Evolutionary conservation across 2,888 invertebrate species (phyloP).

Genomic region (Cryptosula pallasiana): DNA sequence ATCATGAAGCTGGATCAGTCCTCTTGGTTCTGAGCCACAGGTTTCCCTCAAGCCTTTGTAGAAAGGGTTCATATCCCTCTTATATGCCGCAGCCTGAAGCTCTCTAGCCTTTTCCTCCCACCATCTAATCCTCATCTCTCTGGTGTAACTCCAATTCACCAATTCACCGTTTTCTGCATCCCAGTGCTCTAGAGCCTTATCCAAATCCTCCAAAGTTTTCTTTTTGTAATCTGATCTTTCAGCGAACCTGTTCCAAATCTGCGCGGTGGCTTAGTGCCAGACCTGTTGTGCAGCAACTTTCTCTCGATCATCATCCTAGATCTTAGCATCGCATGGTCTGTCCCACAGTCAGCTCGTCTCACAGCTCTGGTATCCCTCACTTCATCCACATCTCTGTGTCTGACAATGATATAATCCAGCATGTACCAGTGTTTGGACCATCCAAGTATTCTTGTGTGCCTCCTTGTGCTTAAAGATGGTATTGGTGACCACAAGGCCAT

Average conservation of each 20-base stretch:
- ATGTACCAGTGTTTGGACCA: background rate
- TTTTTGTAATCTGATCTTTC: background rate
- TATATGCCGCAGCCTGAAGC: background rate
- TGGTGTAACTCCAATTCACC: too few species aligned
- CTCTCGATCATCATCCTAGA: background rate
- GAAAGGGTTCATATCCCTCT: too few species aligned
- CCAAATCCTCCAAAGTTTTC: background rate
- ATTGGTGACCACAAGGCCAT: background rate
- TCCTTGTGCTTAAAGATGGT: too few species aligned
- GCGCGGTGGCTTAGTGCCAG: background rate
- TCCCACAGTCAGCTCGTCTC: too few species aligned
- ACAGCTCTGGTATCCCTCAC: background rate
- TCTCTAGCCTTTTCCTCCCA: background rate
- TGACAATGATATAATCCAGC: background rate
- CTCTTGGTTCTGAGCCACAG: background rate
- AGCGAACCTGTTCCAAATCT: background rate
- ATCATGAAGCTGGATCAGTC: background rate
- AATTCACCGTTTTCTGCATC: background rate
- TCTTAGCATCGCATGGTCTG: background rate
- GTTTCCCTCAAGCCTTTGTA: background rate
- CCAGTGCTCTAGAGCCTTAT: background rate
- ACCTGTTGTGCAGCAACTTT: background rate
- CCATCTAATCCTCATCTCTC: too few species aligned
- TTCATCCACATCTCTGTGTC: background rate
- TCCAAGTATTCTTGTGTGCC: too few species aligned